A percentile compares a stretch with the other conserved stretches of the same genome.
These are phyloP conservation scores for Xenopus petersii DNA, from an alignment of 2,797 vertebrate species.

Conservation along the genomic window DNA sequence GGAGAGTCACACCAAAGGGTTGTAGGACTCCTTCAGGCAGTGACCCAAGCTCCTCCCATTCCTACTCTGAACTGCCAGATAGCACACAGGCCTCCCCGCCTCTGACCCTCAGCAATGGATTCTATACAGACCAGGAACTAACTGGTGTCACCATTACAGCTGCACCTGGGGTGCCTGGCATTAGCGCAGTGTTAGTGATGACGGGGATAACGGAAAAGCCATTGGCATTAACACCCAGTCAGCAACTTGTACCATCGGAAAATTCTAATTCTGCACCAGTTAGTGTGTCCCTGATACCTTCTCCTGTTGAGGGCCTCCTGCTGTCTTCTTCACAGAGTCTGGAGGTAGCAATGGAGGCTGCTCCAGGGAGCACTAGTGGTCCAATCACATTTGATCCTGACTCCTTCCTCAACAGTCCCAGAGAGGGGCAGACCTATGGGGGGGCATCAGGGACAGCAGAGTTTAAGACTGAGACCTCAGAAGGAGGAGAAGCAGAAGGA, in stretches of 20 bases:
- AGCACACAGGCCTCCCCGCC: constrained; percentile 56
- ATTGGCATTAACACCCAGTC: constrained; percentile 57
- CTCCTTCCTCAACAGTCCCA: constrained; percentile 84
- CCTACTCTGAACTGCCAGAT: constrained; percentile 61
- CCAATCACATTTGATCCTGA: constrained; percentile 75
- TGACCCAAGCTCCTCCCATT: constrained; percentile 55
- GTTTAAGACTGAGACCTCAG: neutral
- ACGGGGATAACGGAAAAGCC: constrained; percentile 59
- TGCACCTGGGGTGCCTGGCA: constrained; percentile 51
- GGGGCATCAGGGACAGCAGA: constrained; percentile 52
- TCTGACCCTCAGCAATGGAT: constrained; percentile 51
- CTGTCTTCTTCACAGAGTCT: constrained; percentile 56
- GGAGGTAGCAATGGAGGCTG: constrained; percentile 51
- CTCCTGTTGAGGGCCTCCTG: constrained; percentile 63
- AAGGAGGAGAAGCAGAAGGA: constrained; percentile 5
- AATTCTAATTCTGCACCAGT: constrained; percentile 55
- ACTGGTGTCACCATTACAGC: constrained; percentile 28
- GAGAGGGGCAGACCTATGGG: constrained; percentile 82
- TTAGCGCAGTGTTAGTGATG: constrained; percentile 73
- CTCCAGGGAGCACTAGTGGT: constrained; percentile 22
- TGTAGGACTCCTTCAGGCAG: constrained; percentile 47
- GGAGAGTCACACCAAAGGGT: constrained; percentile 41
- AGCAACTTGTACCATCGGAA: constrained; percentile 53
- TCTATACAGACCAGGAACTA: constrained; percentile 56
- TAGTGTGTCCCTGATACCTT: constrained; percentile 72